These are phyloP conservation scores for Burhinus oedicnemus DNA, from an alignment of 2,113 vertebrate genomes.

Conservation along the genomic window DNA sequence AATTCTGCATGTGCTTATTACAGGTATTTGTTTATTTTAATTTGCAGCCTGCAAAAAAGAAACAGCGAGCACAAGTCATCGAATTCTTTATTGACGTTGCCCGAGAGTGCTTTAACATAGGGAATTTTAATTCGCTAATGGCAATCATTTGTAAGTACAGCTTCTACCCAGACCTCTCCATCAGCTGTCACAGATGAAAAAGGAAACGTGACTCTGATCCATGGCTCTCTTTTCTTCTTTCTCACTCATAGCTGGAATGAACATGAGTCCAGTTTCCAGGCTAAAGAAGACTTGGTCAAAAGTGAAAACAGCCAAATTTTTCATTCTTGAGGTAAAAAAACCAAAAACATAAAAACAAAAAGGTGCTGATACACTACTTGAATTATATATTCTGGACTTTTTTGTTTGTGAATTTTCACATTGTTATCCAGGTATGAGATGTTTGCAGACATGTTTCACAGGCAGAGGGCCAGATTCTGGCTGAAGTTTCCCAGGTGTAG, in stretches of 20 bases:
- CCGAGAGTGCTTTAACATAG: slow-evolving; percentile 94
- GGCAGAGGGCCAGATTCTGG: background rate
- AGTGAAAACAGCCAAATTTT: slow-evolving; percentile 95
- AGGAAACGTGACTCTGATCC: background rate
- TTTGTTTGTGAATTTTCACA: background rate
- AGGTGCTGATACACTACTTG: background rate
- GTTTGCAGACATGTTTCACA: background rate
- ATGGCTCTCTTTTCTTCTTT: background rate
- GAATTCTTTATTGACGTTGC: slow-evolving; percentile 96
- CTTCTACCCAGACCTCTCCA: background rate
- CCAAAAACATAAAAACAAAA: too few relatives aligned
- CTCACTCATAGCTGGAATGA: slow-evolving; percentile 86
- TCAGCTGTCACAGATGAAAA: background rate
- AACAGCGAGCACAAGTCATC: slow-evolving; percentile 89
- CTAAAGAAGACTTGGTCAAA: slow-evolving; percentile 96
- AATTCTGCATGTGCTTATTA: background rate
- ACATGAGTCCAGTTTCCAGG: slow-evolving; percentile 93
- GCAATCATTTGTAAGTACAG: slow-evolving; percentile 93
- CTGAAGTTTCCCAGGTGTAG: background rate
- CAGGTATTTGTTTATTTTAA: background rate
- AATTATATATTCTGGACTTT: background rate
- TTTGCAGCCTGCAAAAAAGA: slow-evolving; percentile 92
- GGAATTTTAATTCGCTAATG: slow-evolving; percentile 97
- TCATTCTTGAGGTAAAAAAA: slow-evolving; percentile 89
- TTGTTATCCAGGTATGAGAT: background rate